Evolutionary conservation across 2,113 vertebrate species (phyloP).

Genomic region (Notarius lentiginosus): DNA sequence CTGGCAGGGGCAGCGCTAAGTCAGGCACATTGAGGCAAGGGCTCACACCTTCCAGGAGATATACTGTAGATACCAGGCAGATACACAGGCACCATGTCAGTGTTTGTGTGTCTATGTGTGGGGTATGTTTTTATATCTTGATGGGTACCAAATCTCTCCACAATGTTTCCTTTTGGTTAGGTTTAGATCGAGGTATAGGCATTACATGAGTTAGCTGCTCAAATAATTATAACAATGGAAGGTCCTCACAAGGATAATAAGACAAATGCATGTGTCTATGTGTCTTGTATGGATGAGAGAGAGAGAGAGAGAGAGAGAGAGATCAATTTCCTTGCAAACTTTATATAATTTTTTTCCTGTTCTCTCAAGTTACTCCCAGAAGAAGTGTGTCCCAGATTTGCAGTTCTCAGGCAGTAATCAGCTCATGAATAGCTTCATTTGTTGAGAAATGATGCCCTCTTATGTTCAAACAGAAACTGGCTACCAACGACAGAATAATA

Average conservation of each 20-base stretch:
- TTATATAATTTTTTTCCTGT: not conserved
- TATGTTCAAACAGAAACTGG: constrained; percentile 8
- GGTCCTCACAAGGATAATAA: not conserved
- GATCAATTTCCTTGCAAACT: not conserved
- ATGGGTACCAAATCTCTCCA: not conserved
- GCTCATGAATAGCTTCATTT: not conserved
- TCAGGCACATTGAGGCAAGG: constrained; percentile 14
- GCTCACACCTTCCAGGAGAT: constrained; percentile 10
- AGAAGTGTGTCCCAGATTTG: not conserved
- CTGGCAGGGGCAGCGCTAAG: not conserved
- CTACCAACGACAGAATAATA: not conserved
- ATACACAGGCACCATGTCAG: not conserved
- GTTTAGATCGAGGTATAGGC: not conserved
- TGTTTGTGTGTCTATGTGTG: not conserved
- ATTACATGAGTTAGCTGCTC: not conserved
- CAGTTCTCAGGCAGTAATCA: not conserved
- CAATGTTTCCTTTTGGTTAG: not conserved
- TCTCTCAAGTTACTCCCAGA: not conserved
- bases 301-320: too few species aligned
- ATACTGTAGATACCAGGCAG: constrained; percentile 5
- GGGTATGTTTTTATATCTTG: not conserved
- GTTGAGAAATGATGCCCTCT: constrained; percentile 44
- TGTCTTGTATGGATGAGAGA: not conserved
- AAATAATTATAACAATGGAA: not conserved
- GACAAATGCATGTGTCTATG: not conserved